Conservation (phyloP, 2,797 vertebrate genomes). For the Muscicapa striata region DNA sequence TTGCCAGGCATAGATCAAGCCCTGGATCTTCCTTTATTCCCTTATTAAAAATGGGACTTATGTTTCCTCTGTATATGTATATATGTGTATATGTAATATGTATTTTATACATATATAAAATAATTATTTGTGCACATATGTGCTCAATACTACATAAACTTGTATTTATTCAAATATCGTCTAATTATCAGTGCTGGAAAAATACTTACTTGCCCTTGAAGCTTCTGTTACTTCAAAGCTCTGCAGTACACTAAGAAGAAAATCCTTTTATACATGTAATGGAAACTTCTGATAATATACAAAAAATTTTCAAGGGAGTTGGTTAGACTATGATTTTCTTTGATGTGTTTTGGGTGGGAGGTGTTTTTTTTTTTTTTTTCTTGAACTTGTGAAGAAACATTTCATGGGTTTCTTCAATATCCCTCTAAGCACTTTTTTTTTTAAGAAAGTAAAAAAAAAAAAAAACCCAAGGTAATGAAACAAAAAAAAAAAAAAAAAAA, state of each 20-base stretch:
- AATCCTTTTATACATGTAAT: not conserved
- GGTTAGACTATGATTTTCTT: not conserved
- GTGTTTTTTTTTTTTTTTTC: not conserved
- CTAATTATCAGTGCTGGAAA: not conserved
- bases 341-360: not conserved
- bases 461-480: accelerated
- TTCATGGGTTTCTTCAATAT: not conserved
- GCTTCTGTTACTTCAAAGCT: not conserved
- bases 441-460: not conserved
- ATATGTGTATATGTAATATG: too few species aligned
- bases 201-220: not conserved
- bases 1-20: not conserved
- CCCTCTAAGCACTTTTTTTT: accelerated
- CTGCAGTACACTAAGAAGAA: not conserved
- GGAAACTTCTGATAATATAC: not conserved
- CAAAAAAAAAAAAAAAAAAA: too few species aligned
- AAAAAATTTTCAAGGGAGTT: not conserved
- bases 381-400: not conserved
- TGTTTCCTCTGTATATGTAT: not conserved
- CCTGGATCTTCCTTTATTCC: not conserved
- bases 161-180: not conserved
- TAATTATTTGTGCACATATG: not conserved
- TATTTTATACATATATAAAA: not conserved
- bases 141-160: not conserved
- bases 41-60: not conserved